These are phyloP conservation scores for Gambusia holbrooki DNA, from an alignment of 2,113 vertebrate genomes.

Conservation along the genomic window DNA sequence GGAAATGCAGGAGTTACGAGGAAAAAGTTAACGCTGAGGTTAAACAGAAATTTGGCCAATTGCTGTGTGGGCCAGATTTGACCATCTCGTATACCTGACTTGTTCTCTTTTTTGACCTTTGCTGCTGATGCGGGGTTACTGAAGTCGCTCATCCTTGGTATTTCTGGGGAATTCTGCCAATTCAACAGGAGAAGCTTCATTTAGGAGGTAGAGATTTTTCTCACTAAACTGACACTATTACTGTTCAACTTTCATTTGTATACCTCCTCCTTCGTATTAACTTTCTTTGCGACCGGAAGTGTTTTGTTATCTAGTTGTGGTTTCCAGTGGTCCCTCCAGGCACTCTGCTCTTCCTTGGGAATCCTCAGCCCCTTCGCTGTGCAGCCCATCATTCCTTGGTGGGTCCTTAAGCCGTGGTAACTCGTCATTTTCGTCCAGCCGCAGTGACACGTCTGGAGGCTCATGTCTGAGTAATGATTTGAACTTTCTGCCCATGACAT, in stretches of 20 bases:
- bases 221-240: neutral
- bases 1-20: neutral
- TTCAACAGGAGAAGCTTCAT: neutral
- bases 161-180: slow-evolving; percentile 5
- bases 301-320: neutral
- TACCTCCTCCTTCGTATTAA: neutral
- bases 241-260: too few species aligned
- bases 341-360: slow-evolving; percentile 3
- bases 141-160: neutral
- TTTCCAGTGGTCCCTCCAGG: neutral
- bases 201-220: too few species aligned
- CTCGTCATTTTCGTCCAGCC: slow-evolving; percentile 46
- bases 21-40: neutral
- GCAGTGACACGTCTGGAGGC: slow-evolving; percentile 38
- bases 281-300: neutral
- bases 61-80: neutral
- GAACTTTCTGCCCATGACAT: slow-evolving; percentile 4
- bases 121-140: neutral
- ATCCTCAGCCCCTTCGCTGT: neutral
- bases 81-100: neutral
- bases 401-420: slow-evolving; percentile 23
- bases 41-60: neutral
- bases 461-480: slow-evolving; percentile 5
- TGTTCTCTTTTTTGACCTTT: neutral
- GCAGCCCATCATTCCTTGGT: slow-evolving; percentile 56